Percentiles rank a stretch among this genome's conserved stretches.
phyloP scores from a whole-genome alignment of 1,140 invertebrate genomes.

The Pseudobourletiella spinata region DNA sequence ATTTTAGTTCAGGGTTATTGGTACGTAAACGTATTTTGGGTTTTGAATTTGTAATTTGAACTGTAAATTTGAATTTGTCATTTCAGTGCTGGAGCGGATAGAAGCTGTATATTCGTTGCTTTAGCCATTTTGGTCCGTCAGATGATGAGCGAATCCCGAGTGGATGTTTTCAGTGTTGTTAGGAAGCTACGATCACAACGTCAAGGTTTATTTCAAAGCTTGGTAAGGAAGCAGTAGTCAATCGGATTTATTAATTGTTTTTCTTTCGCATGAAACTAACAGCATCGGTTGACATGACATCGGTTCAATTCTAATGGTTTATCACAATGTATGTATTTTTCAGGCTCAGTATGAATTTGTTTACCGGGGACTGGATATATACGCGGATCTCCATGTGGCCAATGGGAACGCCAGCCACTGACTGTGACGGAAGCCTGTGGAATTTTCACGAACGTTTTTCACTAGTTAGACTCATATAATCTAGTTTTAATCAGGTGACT shows the following conservation, averaged over 20 bases:
- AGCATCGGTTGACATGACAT: too few relatives aligned
- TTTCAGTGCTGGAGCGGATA: conserved; percentile 65
- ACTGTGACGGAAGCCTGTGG: conserved; percentile 14
- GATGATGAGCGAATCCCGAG: conserved; percentile 64
- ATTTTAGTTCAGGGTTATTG: background rate
- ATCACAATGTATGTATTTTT: too few relatives aligned
- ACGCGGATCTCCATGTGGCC: conserved; percentile 66
- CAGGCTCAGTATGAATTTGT: conserved; percentile 86
- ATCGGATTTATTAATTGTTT: too few relatives aligned
- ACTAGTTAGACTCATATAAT: background rate
- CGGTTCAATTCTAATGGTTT: too few relatives aligned
- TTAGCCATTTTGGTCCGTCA: conserved; percentile 76
- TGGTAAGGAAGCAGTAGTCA: conserved; percentile 60
- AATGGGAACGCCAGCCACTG: conserved; percentile 30
- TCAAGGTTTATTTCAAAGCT: conserved; percentile 69
- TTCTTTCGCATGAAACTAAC: too few relatives aligned
- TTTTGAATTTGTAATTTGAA: background rate
- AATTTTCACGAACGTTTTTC: conserved; percentile 9
- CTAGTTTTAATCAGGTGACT: background rate
- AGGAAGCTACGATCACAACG: conserved; percentile 74
- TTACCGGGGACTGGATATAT: conserved; percentile 79
- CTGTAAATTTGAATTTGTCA: conserved; percentile 16
- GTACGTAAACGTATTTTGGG: too few relatives aligned
- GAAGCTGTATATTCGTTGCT: conserved; percentile 79
- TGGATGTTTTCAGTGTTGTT: conserved; percentile 74